These are phyloP conservation scores for Drosophila lutescens DNA, from an alignment of 2,888 invertebrate genomes.

Conservation along the genomic window DNA sequence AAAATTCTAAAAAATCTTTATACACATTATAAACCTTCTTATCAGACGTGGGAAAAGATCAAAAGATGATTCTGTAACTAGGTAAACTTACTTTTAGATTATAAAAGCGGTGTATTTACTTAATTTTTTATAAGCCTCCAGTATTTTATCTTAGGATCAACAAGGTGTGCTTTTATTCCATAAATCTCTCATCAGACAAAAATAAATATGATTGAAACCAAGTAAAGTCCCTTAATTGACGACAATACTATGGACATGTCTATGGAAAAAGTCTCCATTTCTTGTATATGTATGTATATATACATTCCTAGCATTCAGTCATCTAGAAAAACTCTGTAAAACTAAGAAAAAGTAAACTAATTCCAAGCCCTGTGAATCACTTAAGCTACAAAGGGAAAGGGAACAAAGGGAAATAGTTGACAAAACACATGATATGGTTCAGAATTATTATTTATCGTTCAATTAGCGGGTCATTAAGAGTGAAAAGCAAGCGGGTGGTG, in stretches of 20 bases:
- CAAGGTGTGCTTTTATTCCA: neutral
- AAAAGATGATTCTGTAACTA: neutral
- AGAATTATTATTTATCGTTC: slow-evolving; percentile 15
- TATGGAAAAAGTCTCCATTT: neutral
- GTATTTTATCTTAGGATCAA: neutral
- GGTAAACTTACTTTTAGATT: neutral
- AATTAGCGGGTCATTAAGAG: slow-evolving; percentile 19
- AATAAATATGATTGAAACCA: neutral
- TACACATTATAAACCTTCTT: too few species aligned
- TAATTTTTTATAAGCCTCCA: neutral
- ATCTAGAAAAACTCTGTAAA: neutral
- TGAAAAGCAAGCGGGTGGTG: slow-evolving; percentile 14
- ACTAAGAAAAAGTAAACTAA: neutral
- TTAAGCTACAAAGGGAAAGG: neutral
- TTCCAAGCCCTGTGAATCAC: neutral
- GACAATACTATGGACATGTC: neutral
- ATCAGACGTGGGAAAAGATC: neutral
- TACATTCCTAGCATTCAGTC: too few species aligned
- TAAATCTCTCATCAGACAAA: neutral
- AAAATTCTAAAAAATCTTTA: too few species aligned
- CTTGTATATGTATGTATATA: too few species aligned
- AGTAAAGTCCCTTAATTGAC: neutral
- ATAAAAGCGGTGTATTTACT: neutral
- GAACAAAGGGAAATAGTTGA: slow-evolving; percentile 4
- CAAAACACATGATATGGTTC: slow-evolving; percentile 11